Evolutionary conservation across 2,888 invertebrate genomes (phyloP), one percentile per base, ranked within the genome.

Genomic region (Bruchidius siliquastri): DNA sequence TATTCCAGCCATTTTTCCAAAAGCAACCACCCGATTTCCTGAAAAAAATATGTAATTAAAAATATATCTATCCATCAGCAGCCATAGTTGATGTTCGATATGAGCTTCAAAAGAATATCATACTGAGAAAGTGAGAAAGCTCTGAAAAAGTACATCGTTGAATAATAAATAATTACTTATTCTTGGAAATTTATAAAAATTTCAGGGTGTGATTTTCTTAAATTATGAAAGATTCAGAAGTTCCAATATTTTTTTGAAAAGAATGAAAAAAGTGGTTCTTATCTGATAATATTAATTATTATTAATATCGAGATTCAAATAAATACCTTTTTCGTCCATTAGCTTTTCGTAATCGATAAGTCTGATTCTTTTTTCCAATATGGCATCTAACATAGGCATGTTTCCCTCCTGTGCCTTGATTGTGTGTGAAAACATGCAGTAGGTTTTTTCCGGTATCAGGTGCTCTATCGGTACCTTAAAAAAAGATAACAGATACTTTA

Each of bases 391-490:
- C 81, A 99, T 90, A 0, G 97, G 93, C 99, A 99, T 99, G 85
- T 99, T 99, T 68, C 93, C 93, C 83, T 98, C 97, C 86, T 99
- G 99, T 0, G 98, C 99, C 87, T 99, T 99, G 81, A 99, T 99
- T 0, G 99, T 99, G 86, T 99, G 99, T 0, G 99, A 99, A 87
- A 99, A 99, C 87, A 99, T 95, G 82, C 97, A 98, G 84, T 99
- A 99, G 0, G 99, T 99, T 87, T 98, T 98, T 83, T 98, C 94
- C 0, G 98, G 97, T 76, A 98, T 93, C 13, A 99, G 89, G 68
- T 94, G 91, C 83, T 98, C 97, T 10, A 96, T 91, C 0, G 98
- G 98, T 49, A 80, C 70, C 22, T 22, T 21, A 67, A 66, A 21
- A 68, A 68, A 68, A 22, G 2, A 26, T 26, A 26, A 8, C 3